A percentile compares a stretch with the other conserved stretches of the same genome.
These are phyloP conservation scores for Gavialis gangeticus DNA, from an alignment of 2,113 vertebrate species.

Conservation along the genomic window DNA sequence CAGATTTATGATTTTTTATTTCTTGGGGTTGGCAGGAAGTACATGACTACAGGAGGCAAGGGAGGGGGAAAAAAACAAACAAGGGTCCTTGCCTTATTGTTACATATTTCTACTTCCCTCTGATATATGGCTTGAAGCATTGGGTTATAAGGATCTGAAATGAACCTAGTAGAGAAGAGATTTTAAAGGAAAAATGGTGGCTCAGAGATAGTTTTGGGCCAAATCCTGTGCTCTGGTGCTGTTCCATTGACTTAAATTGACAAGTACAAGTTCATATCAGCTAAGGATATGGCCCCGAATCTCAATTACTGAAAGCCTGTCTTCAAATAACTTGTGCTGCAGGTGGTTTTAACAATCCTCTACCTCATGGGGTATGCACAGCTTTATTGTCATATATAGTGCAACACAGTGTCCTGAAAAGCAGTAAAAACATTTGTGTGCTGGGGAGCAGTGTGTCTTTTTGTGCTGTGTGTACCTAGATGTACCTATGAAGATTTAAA, in stretches of 20 bases:
- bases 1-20: not conserved
- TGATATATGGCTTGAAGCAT: not conserved
- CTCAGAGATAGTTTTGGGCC: not conserved
- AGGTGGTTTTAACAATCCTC: no score
- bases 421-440: not conserved
- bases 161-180: not conserved
- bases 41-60: not conserved
- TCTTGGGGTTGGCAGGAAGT: accelerated
- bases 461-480: not conserved
- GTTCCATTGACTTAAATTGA: not conserved
- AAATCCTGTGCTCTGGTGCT: not conserved
- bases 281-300: not conserved
- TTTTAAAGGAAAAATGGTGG: not conserved
- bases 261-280: not conserved
- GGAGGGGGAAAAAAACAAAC: not conserved
- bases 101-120: accelerated
- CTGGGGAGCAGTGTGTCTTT: not conserved
- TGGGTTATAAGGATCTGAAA: not conserved
- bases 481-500: not conserved
- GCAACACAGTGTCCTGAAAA: not conserved
- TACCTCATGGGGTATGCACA: not conserved
- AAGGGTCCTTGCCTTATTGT: not conserved
- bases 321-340: not conserved
- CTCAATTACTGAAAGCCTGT: not conserved
- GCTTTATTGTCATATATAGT: not conserved